phyloP scores from a whole-genome alignment of 35 echinoderm and acorn worm species.

The Eucidaris tribuloides region DNA sequence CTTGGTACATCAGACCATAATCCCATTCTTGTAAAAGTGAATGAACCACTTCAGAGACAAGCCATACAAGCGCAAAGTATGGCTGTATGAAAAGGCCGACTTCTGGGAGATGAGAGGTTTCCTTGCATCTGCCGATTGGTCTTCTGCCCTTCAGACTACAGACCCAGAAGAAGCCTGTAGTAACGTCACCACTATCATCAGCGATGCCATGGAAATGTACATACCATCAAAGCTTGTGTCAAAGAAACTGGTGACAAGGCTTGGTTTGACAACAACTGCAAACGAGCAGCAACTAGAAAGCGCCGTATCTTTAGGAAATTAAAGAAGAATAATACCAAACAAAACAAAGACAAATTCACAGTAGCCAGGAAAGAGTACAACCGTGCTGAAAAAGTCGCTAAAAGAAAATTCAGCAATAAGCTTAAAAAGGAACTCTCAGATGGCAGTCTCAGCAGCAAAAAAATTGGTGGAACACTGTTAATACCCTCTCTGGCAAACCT shows the following conservation, averaged over 20 bases:
- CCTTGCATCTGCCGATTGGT: not conserved
- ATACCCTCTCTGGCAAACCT: too few species aligned
- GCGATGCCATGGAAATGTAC: constrained; percentile 41
- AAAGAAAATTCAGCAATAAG: too few species aligned
- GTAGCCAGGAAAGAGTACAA: too few species aligned
- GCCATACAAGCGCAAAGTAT: constrained; percentile 17
- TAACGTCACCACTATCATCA: constrained; percentile 37
- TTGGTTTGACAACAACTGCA: constrained; percentile 59
- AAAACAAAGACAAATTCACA: too few species aligned
- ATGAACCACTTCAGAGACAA: not conserved
- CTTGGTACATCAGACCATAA: constrained; percentile 64
- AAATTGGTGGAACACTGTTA: too few species aligned
- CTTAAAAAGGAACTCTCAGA: too few species aligned
- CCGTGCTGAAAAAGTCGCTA: too few species aligned
- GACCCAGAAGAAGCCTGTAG: constrained; percentile 29
- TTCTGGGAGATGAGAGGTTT: constrained; percentile 38
- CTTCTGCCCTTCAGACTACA: not conserved
- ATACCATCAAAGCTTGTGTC: constrained; percentile 34
- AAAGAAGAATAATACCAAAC: too few species aligned
- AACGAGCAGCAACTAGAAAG: constrained; percentile 19
- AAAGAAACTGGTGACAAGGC: constrained; percentile 54
- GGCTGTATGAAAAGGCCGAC: constrained; percentile 16
- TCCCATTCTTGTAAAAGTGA: constrained; percentile 10
- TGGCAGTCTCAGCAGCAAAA: too few species aligned
- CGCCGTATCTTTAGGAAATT: too few species aligned